phyloP scores from a whole-genome alignment of 2,888 invertebrate species.

The Nemotelus nigrinus region DNA sequence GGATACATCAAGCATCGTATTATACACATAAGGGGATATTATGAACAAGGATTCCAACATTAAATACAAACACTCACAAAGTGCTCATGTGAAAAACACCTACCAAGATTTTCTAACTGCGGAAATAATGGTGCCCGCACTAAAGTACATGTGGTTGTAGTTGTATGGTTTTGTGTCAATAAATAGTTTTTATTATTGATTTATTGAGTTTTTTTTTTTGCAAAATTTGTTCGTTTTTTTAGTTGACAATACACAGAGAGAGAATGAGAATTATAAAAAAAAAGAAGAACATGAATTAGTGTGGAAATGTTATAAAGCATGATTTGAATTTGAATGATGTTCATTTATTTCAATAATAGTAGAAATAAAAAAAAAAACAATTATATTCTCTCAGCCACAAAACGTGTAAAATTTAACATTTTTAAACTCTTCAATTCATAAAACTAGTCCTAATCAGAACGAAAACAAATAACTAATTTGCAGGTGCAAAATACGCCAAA shows the following conservation, averaged over 20 bases:
- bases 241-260: slow-evolving; percentile 4
- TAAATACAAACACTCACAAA: neutral
- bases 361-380: slow-evolving; percentile 28
- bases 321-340: neutral
- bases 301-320: neutral
- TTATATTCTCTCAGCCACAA: neutral
- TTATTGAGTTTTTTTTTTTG: slow-evolving; percentile 31
- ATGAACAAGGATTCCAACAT: too few relatives aligned
- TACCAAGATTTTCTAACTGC: slow-evolving; percentile 72
- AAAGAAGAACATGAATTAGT: slow-evolving; percentile 40
- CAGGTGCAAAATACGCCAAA: slow-evolving; percentile 27
- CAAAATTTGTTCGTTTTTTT: neutral
- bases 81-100: slow-evolving; percentile 57
- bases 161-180: neutral
- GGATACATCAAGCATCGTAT: too few relatives aligned
- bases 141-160: slow-evolving; percentile 53
- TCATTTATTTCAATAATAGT: neutral
- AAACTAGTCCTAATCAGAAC: neutral
- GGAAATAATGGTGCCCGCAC: slow-evolving; percentile 73
- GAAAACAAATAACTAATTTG: neutral
- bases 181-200: neutral
- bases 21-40: too few relatives aligned
- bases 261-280: slow-evolving; percentile 25
- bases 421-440: too few relatives aligned
- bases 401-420: too few relatives aligned